A percentile compares a stretch with the other conserved stretches of the same genome.
These are phyloP conservation scores for Philereme transversata DNA, from an alignment of 2,888 invertebrate genomes.

Conservation along the genomic window DNA sequence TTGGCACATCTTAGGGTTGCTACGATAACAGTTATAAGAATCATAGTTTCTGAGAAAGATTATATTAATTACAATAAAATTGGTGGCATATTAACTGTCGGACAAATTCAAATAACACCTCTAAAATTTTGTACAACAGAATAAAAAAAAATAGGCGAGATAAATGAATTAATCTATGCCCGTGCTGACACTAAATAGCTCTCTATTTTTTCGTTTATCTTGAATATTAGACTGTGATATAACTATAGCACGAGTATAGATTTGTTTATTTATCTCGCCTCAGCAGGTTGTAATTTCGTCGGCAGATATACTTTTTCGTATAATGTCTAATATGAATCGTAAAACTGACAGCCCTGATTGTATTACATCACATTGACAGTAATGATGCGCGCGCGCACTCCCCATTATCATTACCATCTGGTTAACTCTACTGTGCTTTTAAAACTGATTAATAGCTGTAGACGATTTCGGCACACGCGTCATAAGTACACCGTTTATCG, in stretches of 20 bases:
- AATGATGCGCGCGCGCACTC: slow-evolving; percentile 54
- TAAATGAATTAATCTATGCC: background rate
- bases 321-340: background rate
- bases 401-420: slow-evolving; percentile 48
- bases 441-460: slow-evolving; percentile 45
- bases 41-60: too few relatives aligned
- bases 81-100: too few relatives aligned
- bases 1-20: slow-evolving; percentile 43
- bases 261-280: slow-evolving; percentile 2
- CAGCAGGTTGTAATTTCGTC: background rate
- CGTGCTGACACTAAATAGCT: too few relatives aligned
- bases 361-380: slow-evolving; percentile 35
- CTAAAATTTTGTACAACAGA: too few relatives aligned
- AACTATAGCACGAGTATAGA: background rate
- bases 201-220: too few relatives aligned
- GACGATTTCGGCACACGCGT: slow-evolving; percentile 31
- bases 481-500: slow-evolving; percentile 21
- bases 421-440: slow-evolving; percentile 39
- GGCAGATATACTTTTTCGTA: too few relatives aligned
- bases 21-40: slow-evolving; percentile 5
- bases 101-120: too few relatives aligned
- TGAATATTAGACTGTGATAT: too few relatives aligned
- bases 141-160: slow-evolving; percentile 12
- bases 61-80: too few relatives aligned
- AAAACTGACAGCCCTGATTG: slow-evolving; percentile 43